Conservation (phyloP, 1,140 invertebrate genomes). For the Sycobia sp. region DNA sequence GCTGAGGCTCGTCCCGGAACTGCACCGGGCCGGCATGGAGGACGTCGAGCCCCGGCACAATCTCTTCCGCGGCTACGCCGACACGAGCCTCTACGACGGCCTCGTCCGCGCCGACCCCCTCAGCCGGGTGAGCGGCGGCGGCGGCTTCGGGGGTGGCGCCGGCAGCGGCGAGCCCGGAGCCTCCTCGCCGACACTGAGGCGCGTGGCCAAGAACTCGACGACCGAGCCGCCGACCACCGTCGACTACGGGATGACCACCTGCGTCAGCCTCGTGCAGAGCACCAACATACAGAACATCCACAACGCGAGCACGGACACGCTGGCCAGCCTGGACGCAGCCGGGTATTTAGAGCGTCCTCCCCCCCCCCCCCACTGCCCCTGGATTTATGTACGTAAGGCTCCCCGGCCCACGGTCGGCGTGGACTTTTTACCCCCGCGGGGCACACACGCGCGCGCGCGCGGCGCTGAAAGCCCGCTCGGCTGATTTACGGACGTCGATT, state of each 20-base stretch:
- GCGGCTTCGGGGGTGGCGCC: too few species aligned
- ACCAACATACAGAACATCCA: constrained; percentile 63
- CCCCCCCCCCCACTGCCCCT: background rate
- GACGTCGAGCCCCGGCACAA: constrained; percentile 83
- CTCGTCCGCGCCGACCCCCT: constrained; percentile 79
- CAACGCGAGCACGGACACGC: constrained; percentile 71
- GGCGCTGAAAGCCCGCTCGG: too few species aligned
- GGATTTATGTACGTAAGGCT: background rate
- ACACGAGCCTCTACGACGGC: constrained; percentile 80
- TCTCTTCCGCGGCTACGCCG: constrained; percentile 81
- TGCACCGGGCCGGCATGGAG: constrained; percentile 87
- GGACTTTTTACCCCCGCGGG: background rate
- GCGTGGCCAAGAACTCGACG: constrained; percentile 54
- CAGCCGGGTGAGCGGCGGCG: constrained; percentile 61
- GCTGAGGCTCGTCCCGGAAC: constrained; percentile 89
- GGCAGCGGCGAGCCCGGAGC: background rate
- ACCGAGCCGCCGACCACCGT: constrained; percentile 65
- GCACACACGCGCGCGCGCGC: too few species aligned
- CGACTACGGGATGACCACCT: constrained; percentile 61
- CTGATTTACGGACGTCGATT: too few species aligned
- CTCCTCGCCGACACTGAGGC: background rate
- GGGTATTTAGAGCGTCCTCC: too few species aligned
- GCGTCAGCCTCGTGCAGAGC: constrained; percentile 62
- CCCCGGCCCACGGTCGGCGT: background rate
- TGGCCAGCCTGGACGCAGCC: constrained; percentile 79